Conservation (phyloP, 2,888 invertebrate genomes). For the Aleiodes leptofemur region DNA sequence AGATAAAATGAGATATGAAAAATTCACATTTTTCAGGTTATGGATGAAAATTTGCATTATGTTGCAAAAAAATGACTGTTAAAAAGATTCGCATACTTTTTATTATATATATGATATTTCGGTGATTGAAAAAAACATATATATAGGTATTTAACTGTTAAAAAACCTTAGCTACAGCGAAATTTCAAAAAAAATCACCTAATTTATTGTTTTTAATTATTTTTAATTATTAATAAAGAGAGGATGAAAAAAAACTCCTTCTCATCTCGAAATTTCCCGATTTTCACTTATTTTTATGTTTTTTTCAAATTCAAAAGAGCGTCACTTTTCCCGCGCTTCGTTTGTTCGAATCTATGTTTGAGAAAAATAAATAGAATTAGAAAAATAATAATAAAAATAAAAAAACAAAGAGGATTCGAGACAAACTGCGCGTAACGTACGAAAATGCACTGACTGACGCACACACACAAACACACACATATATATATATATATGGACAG, state of each 20-base stretch:
- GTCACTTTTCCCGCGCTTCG: slow-evolving; percentile 51
- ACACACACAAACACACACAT: slow-evolving; percentile 1
- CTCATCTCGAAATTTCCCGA: background rate
- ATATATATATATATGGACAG: no score
- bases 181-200: background rate
- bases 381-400: slow-evolving; percentile 24
- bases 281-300: background rate
- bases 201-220: background rate
- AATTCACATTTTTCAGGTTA: slow-evolving; percentile 36
- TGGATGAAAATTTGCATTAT: slow-evolving; percentile 14
- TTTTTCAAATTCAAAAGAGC: background rate
- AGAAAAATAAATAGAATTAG: slow-evolving; percentile 16
- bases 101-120: background rate
- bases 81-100: background rate
- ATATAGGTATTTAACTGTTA: no score
- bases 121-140: background rate
- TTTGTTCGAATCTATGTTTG: slow-evolving; percentile 9
- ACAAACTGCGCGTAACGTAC: slow-evolving; percentile 36
- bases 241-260: background rate
- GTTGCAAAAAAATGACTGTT: background rate
- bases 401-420: background rate
- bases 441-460: background rate
- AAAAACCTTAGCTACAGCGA: no score
- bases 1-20: background rate
- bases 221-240: background rate